Conservation (phyloP, 2,888 invertebrate genomes). For the Pseudoips prasinana region DNA sequence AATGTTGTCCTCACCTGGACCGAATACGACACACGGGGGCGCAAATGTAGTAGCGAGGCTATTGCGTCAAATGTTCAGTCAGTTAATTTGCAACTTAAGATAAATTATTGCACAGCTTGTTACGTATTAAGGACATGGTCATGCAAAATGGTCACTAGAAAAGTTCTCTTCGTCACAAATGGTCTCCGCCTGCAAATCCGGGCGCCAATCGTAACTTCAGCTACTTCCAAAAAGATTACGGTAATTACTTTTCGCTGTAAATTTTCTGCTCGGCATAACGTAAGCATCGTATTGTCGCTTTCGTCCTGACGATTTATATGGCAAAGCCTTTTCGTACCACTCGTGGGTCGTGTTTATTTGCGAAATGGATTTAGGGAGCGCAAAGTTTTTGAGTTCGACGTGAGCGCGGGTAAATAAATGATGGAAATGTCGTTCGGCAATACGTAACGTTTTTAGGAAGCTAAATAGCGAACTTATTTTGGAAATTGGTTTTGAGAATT, state of each 20-base stretch:
- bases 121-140: no score
- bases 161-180: no score
- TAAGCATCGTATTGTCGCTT: slow-evolving; percentile 35
- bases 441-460: slow-evolving; percentile 1
- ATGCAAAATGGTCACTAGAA: no score
- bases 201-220: slow-evolving; percentile 7
- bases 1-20: no score
- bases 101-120: no score
- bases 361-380: slow-evolving; percentile 20
- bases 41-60: no score
- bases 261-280: slow-evolving; percentile 45
- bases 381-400: slow-evolving; percentile 19
- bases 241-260: slow-evolving; percentile 59
- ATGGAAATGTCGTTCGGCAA: slow-evolving; percentile 5
- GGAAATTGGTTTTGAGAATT: no score
- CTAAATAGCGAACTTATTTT: not conserved
- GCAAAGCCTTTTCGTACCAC: slow-evolving; percentile 24
- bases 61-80: no score
- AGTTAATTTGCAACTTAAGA: no score
- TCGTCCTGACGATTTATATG: slow-evolving; percentile 33
- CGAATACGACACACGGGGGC: no score
- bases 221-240: slow-evolving; percentile 40
- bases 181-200: not conserved
- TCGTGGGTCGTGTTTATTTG: slow-evolving; percentile 24
- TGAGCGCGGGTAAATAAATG: slow-evolving; percentile 15